phyloP scores from a whole-genome alignment of 2,797 vertebrate genomes.

The Chiroxiphia lanceolata region DNA sequence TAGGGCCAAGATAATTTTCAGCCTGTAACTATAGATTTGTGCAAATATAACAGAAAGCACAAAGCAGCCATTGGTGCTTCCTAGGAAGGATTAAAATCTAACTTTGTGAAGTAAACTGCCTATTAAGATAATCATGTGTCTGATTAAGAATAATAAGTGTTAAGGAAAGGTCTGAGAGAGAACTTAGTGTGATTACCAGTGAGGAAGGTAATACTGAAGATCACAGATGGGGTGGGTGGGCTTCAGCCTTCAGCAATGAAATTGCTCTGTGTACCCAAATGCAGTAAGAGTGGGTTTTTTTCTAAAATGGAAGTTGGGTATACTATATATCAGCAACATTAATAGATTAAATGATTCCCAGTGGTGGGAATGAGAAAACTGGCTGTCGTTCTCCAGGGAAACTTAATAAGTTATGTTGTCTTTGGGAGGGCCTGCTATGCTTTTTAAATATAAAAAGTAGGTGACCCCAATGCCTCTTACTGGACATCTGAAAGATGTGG shows the following conservation, averaged over 20 bases:
- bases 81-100: neutral
- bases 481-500: neutral
- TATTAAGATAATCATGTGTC: neutral
- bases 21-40: neutral
- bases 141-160: neutral
- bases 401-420: neutral
- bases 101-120: neutral
- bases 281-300: fast-evolving
- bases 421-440: neutral
- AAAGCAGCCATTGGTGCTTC: neutral
- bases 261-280: neutral
- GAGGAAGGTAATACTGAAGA: neutral
- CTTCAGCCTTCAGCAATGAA: neutral
- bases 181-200: neutral
- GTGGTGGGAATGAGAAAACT: neutral
- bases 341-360: neutral
- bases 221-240: neutral
- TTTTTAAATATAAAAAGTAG: neutral
- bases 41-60: neutral
- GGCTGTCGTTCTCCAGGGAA: neutral
- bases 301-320: neutral
- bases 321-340: neutral
- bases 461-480: neutral
- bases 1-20: neutral
- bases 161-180: neutral